Evolutionary conservation across 35 echinoderm and acorn worm species (phyloP).

Genomic region (Hemicentrotus pulcherrimus): DNA sequence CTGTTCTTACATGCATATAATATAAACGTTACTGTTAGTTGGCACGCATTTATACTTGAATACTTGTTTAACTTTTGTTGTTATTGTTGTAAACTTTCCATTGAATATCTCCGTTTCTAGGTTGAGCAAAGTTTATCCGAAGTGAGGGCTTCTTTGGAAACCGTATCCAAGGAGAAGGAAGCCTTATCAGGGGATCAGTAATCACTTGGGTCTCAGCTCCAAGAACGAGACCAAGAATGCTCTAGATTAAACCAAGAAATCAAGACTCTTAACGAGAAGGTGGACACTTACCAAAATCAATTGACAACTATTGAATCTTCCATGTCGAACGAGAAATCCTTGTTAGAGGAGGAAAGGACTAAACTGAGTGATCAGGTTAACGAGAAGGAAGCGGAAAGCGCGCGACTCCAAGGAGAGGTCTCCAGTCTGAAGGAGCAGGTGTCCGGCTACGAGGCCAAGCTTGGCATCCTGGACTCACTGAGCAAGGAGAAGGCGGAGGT

Average conservation of each 20-base stretch:
- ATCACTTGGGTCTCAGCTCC: neutral
- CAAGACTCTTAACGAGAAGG: neutral
- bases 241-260: neutral
- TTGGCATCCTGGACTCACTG: slow-evolving; percentile 15
- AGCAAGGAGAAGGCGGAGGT: slow-evolving; percentile 27
- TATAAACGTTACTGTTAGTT: no score
- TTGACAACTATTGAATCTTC: neutral
- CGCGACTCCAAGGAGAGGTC: neutral
- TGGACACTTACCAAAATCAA: neutral
- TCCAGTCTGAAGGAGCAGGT: neutral
- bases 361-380: slow-evolving; percentile 10
- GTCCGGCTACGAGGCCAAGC: slow-evolving; percentile 5
- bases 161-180: slow-evolving; percentile 43
- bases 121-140: slow-evolving; percentile 31
- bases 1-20: neutral
- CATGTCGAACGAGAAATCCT: neutral
- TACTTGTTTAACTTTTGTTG: neutral
- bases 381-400: slow-evolving; percentile 19
- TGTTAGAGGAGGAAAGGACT: slow-evolving; percentile 33
- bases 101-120: neutral
- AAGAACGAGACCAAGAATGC: slow-evolving; percentile 19
- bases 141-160: slow-evolving; percentile 20
- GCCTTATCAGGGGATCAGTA: slow-evolving; percentile 14
- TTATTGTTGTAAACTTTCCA: neutral
- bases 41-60: no score